Conservation (phyloP, 2,113 vertebrate genomes). For the Machaerirhynchus nigripectus region DNA sequence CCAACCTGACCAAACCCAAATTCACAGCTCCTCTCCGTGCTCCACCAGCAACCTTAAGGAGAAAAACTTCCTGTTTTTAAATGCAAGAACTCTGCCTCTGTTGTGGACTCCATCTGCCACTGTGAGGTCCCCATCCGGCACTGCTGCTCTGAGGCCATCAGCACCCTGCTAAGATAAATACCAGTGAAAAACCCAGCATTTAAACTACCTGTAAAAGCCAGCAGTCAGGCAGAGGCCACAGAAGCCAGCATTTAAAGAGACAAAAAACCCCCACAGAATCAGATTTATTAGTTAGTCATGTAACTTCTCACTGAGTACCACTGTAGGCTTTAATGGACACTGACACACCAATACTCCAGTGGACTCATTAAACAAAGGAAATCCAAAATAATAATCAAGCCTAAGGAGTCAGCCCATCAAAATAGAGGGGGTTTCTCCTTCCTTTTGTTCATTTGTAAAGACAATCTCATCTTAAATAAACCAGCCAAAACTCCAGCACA, state of each 20-base stretch:
- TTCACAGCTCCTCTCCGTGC: background rate
- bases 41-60: background rate
- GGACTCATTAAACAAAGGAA: background rate
- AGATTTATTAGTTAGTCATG: background rate
- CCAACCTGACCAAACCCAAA: background rate
- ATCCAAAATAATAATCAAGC: background rate
- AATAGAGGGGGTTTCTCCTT: background rate
- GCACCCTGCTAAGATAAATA: background rate
- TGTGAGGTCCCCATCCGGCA: background rate
- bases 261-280: background rate
- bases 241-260: background rate
- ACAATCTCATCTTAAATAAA: background rate
- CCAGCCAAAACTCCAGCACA: background rate
- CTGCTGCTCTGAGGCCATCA: background rate
- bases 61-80: background rate
- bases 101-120: background rate
- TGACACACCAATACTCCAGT: background rate
- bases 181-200: background rate
- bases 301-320: background rate
- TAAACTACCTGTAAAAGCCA: background rate
- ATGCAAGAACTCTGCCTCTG: background rate
- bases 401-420: background rate
- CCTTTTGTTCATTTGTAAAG: background rate
- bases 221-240: background rate
- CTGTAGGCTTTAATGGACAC: background rate